Evolutionary conservation across 2,888 invertebrate genomes (phyloP).

Genomic region (Mythimna ferrago): DNA sequence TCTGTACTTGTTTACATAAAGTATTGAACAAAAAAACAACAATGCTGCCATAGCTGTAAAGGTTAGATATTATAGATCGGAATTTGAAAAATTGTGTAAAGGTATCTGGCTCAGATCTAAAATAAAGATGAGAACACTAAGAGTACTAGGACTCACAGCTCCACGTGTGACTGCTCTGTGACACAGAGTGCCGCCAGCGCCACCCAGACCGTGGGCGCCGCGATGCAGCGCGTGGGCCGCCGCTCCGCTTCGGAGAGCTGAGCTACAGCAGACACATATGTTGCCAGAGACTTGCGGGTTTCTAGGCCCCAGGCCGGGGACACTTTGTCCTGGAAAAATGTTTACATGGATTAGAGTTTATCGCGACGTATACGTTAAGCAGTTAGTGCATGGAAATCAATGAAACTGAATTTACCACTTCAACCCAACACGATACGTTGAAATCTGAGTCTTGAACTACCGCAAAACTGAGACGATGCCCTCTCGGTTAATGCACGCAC

Average conservation of each 20-base stretch:
- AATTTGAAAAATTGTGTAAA: too few species aligned
- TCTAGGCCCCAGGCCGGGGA: conserved; percentile 96
- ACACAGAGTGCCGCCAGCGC: conserved; percentile 98
- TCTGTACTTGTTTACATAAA: too few species aligned
- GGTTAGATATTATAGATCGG: too few species aligned
- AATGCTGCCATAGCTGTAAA: too few species aligned
- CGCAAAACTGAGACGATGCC: too few species aligned
- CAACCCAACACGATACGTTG: too few species aligned
- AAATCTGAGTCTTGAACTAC: too few species aligned
- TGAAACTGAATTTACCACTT: too few species aligned
- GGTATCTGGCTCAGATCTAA: too few species aligned
- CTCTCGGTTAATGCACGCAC: too few species aligned
- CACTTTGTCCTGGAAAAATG: conserved; percentile 93
- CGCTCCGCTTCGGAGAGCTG: conserved; percentile 94
- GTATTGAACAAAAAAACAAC: too few species aligned
- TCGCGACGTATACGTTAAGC: background rate
- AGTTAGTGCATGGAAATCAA: background rate
- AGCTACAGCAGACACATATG: conserved; percentile 96
- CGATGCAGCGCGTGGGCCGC: conserved; percentile 94
- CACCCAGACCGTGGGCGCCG: conserved; percentile 97
- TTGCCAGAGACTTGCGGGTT: conserved; percentile 96
- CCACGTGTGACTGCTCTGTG: conserved; percentile 97
- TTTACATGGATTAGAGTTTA: background rate
- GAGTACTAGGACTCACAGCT: conserved; percentile 81
- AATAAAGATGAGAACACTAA: too few species aligned